These are phyloP conservation scores for Prosopocoilus inquinatus DNA, from an alignment of 2,888 invertebrate species.

Conservation along the genomic window DNA sequence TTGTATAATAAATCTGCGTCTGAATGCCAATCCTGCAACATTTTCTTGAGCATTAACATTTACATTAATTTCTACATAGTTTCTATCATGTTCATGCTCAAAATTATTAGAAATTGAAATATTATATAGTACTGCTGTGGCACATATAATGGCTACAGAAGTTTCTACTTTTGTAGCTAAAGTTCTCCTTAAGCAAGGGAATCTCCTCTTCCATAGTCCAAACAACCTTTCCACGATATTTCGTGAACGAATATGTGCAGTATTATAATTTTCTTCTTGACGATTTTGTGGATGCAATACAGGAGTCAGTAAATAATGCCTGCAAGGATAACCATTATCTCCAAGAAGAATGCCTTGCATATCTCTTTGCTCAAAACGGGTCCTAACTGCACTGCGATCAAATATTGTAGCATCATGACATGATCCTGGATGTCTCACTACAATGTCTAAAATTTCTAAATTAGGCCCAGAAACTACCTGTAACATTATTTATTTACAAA, in stretches of 20 bases:
- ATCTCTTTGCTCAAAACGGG: constrained; percentile 14
- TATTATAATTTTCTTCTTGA: constrained; percentile 19
- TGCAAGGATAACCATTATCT: constrained; percentile 28
- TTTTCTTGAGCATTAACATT: too few species aligned
- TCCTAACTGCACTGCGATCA: constrained; percentile 6
- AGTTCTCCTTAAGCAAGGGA: constrained; percentile 12
- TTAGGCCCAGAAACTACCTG: constrained; percentile 14
- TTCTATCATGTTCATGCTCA: too few species aligned
- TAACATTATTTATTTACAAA: too few species aligned
- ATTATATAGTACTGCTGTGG: constrained; percentile 21
- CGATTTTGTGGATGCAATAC: constrained; percentile 14
- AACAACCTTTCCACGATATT: constrained; percentile 25
- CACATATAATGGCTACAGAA: constrained; percentile 19
- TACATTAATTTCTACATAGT: too few species aligned
- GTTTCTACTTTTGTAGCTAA: constrained; percentile 3
- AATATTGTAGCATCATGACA: constrained; percentile 19
- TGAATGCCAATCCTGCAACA: too few species aligned
- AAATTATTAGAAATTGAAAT: background rate
- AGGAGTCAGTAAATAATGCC: constrained; percentile 25
- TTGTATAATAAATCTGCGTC: too few species aligned
- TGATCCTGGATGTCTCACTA: constrained; percentile 17
- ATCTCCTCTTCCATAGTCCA: constrained; percentile 23
- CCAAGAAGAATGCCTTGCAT: constrained; percentile 18
- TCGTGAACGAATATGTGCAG: constrained; percentile 18
- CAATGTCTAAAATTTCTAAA: constrained; percentile 18